phyloP scores from a whole-genome alignment of 2,797 vertebrate species.

The Spheniscus humboldti region DNA sequence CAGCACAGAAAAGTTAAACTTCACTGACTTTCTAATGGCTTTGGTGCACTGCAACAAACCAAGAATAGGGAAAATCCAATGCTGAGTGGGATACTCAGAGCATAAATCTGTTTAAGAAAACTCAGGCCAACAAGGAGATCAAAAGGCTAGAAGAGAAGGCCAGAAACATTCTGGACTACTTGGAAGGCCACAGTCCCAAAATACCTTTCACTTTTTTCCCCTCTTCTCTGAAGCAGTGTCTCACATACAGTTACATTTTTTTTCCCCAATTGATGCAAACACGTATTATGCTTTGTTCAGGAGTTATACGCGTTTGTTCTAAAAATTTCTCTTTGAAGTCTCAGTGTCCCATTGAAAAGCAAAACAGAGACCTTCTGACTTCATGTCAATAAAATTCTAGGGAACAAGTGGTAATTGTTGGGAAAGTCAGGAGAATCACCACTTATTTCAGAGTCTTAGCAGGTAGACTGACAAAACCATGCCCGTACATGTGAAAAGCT shows the following conservation, averaged over 20 bases:
- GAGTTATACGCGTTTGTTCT: not conserved
- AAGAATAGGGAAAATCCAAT: not conserved
- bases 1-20: not conserved
- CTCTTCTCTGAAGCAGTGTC: not conserved
- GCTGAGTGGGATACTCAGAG: not conserved
- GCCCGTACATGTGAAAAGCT: not conserved
- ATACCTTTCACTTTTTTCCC: not conserved
- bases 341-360: not conserved
- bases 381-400: not conserved
- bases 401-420: not conserved
- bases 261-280: not conserved
- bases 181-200: not conserved
- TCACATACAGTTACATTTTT: not conserved
- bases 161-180: not conserved
- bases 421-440: not conserved
- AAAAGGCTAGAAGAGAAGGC: not conserved
- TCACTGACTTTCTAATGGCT: not conserved
- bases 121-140: not conserved
- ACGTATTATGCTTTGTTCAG: not conserved
- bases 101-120: not conserved
- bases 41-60: not conserved
- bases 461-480: not conserved
- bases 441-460: not conserved
- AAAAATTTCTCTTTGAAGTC: not conserved
- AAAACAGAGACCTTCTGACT: not conserved